Percentiles rank a stretch among this genome's conserved stretches.
These are phyloP conservation scores for Seira ritae DNA, from an alignment of 2,888 invertebrate genomes.

Conservation along the genomic window DNA sequence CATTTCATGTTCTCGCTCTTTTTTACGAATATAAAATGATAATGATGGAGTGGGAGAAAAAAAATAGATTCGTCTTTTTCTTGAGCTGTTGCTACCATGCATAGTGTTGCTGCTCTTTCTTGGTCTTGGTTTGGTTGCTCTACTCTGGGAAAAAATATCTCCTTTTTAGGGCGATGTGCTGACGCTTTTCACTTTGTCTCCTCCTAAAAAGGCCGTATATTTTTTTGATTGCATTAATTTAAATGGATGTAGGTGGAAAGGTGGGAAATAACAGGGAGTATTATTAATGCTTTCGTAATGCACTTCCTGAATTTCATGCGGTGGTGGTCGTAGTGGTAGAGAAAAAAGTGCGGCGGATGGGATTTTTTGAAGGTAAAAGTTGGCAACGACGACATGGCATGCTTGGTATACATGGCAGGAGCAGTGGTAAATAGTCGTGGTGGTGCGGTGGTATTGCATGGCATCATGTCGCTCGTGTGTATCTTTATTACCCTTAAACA, in stretches of 20 bases:
- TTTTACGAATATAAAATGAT: conserved; percentile 23
- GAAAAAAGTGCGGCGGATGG: no score
- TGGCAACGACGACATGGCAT: no score
- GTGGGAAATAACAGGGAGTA: conserved; percentile 6
- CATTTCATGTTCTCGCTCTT: conserved; percentile 41
- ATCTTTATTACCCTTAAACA: neutral
- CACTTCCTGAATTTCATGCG: conserved; percentile 5
- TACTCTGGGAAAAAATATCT: no score
- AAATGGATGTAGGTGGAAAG: neutral
- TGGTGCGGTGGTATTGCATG: neutral
- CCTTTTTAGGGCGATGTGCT: neutral
- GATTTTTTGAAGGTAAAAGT: no score
- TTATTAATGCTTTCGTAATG: conserved; percentile 14
- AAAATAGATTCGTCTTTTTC: no score
- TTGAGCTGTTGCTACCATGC: conserved; percentile 33
- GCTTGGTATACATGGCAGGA: no score
- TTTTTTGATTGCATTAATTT: conserved; percentile 15
- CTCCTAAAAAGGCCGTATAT: neutral
- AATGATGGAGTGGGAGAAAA: conserved; percentile 16
- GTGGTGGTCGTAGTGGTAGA: neutral
- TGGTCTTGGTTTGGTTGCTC: conserved; percentile 35
- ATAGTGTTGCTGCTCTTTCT: conserved; percentile 30
- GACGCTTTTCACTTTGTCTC: conserved; percentile 16
- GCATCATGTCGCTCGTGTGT: no score
- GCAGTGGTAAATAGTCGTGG: neutral